Conservation (phyloP, 1,140 invertebrate species). For the Cydia splendana region DNA sequence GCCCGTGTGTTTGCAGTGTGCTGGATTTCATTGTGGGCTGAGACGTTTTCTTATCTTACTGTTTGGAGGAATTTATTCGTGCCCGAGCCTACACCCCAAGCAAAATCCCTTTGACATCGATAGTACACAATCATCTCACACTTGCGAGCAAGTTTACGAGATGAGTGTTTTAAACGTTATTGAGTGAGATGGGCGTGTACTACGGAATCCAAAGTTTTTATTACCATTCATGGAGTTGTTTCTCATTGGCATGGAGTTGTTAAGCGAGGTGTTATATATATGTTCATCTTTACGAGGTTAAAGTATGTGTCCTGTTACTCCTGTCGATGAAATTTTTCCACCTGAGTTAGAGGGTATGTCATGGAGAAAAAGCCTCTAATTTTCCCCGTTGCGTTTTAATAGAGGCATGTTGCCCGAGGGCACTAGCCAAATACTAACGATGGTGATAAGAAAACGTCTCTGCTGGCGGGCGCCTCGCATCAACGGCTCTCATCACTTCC, state of each 20-base stretch:
- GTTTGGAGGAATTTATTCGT: not conserved
- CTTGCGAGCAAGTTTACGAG: too few species aligned
- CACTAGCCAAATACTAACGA: not conserved
- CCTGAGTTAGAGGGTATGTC: not conserved
- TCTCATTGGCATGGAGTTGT: not conserved
- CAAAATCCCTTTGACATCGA: not conserved
- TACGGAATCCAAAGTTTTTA: not conserved
- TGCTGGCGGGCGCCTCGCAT: not conserved
- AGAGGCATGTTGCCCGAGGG: not conserved
- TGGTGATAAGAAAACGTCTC: slow-evolving; percentile 20
- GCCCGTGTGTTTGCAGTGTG: slow-evolving; percentile 47
- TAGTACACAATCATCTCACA: too few species aligned
- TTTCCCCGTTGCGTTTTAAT: not conserved
- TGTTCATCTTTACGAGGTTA: not conserved
- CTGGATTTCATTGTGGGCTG: slow-evolving; percentile 23
- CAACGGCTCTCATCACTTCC: not conserved
- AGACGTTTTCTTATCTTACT: slow-evolving; percentile 14
- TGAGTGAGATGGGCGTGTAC: not conserved
- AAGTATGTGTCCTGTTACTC: not conserved
- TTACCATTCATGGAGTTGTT: not conserved
- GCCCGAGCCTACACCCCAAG: not conserved
- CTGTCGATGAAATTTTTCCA: not conserved
- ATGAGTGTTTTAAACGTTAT: not conserved
- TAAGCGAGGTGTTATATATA: not conserved
- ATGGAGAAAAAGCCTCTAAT: not conserved